phyloP scores from a whole-genome alignment of 2,888 invertebrate genomes.

The Apoda limacodes region DNA sequence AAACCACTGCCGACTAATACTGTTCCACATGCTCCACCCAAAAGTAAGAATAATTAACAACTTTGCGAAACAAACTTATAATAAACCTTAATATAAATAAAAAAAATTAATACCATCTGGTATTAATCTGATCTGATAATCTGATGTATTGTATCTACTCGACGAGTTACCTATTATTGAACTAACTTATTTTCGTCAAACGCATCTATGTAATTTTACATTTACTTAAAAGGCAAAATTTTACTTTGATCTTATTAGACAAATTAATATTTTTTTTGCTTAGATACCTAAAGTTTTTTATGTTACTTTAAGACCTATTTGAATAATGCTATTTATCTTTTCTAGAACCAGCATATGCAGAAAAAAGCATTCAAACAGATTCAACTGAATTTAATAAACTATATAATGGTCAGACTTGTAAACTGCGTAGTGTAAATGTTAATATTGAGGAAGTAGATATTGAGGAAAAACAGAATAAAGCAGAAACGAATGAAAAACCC shows the following conservation, averaged over 20 bases:
- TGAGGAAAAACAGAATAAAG: slow-evolving; percentile 12
- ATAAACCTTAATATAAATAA: neutral
- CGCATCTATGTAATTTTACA: too few species aligned
- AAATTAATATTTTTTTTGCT: too few species aligned
- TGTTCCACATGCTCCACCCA: slow-evolving; percentile 43
- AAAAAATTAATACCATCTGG: neutral
- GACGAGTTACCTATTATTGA: too few species aligned
- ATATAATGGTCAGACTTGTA: slow-evolving; percentile 41
- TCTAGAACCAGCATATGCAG: slow-evolving; percentile 37
- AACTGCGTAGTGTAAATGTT: slow-evolving; percentile 14
- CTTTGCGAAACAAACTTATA: slow-evolving; percentile 3
- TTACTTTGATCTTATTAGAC: too few species aligned
- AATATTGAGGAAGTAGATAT: slow-evolving; percentile 20
- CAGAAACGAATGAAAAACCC: slow-evolving; percentile 17
- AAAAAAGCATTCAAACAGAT: slow-evolving; percentile 56
- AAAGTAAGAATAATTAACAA: slow-evolving; percentile 31
- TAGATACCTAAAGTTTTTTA: too few species aligned
- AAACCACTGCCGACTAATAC: slow-evolving; percentile 43
- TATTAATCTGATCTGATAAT: too few species aligned
- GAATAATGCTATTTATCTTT: slow-evolving; percentile 10
- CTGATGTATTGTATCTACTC: too few species aligned
- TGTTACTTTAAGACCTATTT: too few species aligned
- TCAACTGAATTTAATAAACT: slow-evolving; percentile 40
- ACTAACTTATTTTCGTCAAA: too few species aligned
- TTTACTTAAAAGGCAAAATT: too few species aligned